These are phyloP conservation scores for Cassiopea xamachana DNA, from an alignment of 30 jellyfish, hydroid and myxozoan genomes.

Conservation along the genomic window DNA sequence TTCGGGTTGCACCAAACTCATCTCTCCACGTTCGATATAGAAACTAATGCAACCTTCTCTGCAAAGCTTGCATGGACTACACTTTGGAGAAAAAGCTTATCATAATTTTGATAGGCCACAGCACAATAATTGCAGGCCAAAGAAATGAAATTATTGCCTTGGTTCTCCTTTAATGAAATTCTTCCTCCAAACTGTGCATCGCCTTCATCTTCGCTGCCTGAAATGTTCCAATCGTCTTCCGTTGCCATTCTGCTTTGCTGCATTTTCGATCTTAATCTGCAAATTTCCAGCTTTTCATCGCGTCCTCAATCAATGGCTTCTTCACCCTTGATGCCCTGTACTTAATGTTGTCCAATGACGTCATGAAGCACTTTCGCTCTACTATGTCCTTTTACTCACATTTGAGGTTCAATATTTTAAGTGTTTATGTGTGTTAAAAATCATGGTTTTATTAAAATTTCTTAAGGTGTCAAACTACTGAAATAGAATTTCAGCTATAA, in stretches of 20 bases:
- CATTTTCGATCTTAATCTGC: background rate
- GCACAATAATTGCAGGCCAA: background rate
- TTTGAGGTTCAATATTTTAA: no score
- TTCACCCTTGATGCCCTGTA: no score
- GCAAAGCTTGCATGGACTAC: background rate
- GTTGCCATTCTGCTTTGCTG: background rate
- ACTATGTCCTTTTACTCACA: no score
- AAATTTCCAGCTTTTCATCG: background rate
- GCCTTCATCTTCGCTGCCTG: conserved; percentile 88
- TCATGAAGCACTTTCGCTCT: no score
- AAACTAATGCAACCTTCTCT: no score
- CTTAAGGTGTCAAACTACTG: no score
- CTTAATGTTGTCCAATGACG: no score
- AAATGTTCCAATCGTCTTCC: conserved; percentile 74
- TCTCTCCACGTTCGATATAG: no score
- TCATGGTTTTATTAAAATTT: no score
- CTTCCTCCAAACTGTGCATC: conserved; percentile 19
- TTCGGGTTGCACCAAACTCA: no score
- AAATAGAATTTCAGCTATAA: no score
- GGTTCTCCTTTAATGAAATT: conserved; percentile 17
- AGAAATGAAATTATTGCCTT: conserved; percentile 17
- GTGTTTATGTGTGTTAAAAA: no score
- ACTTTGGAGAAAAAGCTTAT: background rate
- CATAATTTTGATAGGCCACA: background rate
- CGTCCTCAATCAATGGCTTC: background rate